Evolutionary conservation across 2,888 invertebrate genomes (phyloP).

Genomic region (Tipula helvola): DNA sequence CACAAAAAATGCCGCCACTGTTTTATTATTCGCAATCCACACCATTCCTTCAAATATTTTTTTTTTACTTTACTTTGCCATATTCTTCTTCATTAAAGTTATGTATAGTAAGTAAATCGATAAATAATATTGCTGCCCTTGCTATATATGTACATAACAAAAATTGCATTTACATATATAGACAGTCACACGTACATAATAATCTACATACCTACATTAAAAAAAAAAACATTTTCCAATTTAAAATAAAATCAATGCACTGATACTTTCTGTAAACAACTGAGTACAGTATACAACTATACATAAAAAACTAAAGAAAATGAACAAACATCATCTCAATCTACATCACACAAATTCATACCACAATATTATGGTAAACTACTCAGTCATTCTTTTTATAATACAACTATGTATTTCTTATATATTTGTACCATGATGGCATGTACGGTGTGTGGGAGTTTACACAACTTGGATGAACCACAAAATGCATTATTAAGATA

Average conservation of each 20-base stretch:
- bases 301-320: background rate
- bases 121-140: background rate
- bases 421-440: background rate
- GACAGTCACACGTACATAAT: background rate
- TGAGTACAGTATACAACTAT: background rate
- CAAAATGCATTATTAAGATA: constrained; percentile 4
- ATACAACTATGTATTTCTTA: background rate
- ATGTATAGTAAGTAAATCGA: background rate
- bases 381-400: background rate
- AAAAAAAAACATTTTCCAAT: background rate
- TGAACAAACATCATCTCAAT: background rate
- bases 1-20: background rate
- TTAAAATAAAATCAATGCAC: background rate
- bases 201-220: background rate
- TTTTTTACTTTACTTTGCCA: background rate
- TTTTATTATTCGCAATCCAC: background rate
- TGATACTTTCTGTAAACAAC: background rate
- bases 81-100: background rate
- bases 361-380: background rate
- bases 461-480: background rate
- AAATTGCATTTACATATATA: background rate
- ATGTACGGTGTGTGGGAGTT: background rate
- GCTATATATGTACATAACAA: background rate
- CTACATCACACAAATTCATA: background rate
- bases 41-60: background rate